These are phyloP conservation scores for Dryoscopus gambensis DNA, from an alignment of 2,113 vertebrate species.

Conservation along the genomic window DNA sequence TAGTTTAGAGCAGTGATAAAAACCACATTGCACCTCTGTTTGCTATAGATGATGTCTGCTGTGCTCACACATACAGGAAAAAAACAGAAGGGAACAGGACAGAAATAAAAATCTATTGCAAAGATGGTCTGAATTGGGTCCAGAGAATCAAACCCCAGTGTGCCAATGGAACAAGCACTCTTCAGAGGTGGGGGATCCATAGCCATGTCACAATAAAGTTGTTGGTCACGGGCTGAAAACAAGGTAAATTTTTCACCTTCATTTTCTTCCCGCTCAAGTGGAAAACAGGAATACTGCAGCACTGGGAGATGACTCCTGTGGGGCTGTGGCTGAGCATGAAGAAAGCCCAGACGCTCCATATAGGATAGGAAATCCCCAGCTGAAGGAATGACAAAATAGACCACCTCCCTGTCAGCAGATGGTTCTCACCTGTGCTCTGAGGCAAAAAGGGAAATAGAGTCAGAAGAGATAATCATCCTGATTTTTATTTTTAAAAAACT, in stretches of 20 bases:
- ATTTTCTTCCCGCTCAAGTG: slow-evolving; percentile 63
- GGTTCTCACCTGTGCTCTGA: not conserved
- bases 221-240: not conserved
- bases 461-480: not conserved
- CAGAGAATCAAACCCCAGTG: not conserved
- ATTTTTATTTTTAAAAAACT: not conserved
- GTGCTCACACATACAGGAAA: not conserved
- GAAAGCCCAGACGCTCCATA: not conserved
- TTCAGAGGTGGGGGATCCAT: not conserved
- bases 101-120: not conserved
- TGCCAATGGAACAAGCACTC: not conserved
- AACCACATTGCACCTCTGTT: not conserved
- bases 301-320: slow-evolving; percentile 51
- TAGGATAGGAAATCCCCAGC: slow-evolving; percentile 13
- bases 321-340: not conserved
- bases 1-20: not conserved
- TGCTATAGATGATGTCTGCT: not conserved
- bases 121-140: not conserved
- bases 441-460: not conserved
- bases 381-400: not conserved
- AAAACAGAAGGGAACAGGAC: fast-evolving
- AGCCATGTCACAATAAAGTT: not conserved
- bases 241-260: not conserved
- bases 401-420: not conserved
- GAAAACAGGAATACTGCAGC: slow-evolving; percentile 53